Base-by-base conservation (phyloP, 2,113 vertebrate species). In the Tragulus kanchil region DNA sequence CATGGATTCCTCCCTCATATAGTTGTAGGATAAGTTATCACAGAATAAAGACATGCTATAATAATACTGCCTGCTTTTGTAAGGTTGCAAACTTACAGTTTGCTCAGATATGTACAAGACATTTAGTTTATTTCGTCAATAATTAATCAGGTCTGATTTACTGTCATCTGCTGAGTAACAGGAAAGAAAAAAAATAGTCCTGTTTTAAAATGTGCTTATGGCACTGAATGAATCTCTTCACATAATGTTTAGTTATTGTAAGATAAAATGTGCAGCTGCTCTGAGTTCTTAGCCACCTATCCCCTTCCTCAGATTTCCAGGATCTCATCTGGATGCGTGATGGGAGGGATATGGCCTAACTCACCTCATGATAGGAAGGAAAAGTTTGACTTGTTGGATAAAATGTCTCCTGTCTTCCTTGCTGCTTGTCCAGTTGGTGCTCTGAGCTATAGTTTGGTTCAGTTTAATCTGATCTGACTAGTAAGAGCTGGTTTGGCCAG, bases 111-210 rank as follows among this genome's bases (percentile, higher is more conserved):
- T 61, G 6, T 50, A 64, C 16, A 87, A 75, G 73, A 67, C 9
- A 91, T 86, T 93, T 75, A 28, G n/a, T 82, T 77, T 93, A 67
- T 89, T 48, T 94, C 85, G 93, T 65, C 31, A 71, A 52, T 81
- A 59, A 91, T 89, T 81, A 75, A 52, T 95, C 3, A 45, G 71
- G 15, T 79, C 23, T 77, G 81, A 89, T 89, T 95, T 82, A 48
- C 59, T 8, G 58, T 10, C 21, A 54, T 77, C 52, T 85, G 48
- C 56, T 81, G 62, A 85, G 45, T 86, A 81, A n/a, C 23, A 90
- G 50, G 50, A 65, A 83, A 88, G 14, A 31, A 85, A 88, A 79
- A 81, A 36, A 25, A 71, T 3, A 73, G 5, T 78, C 16, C 10
- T 65, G 31, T 65, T 93, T 93, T 69, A 48, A 96, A 96, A 84